Evolutionary conservation across 2,797 vertebrate species (phyloP), one percentile per base, ranked within the genome.

Genomic region (Cryptoprocta ferox): DNA sequence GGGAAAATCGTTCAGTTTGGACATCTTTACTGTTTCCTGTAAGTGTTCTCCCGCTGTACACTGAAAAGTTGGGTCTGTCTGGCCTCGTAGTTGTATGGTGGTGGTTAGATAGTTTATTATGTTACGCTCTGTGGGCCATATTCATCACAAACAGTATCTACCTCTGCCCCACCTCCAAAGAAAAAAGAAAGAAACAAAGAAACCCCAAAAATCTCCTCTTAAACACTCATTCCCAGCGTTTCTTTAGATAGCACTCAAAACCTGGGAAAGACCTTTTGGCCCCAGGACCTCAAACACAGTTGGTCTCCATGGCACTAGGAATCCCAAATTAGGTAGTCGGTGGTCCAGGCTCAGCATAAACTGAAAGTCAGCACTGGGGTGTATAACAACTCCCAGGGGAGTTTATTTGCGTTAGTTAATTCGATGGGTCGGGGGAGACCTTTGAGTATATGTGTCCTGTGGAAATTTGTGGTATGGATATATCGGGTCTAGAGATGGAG

Each of bases 241-340:
- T 73, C 32, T 90, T 88, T 35, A 94, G 70, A 81, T 59, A 79
- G 59, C 18, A 92, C 10, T 73, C 26, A 90, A 92, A 93, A 65
- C 28, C 24, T 63, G 4, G 35, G 26, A 13, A 61, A 86, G 70
- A 37, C 19, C 21, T 79, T 80, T 91, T 66, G 71, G 66, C 16
- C 35, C 1, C 35, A 88, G 19, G 4, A 78, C 16, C 18, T 80
- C 70, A 81, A 89, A 59, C 13, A 71, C 1, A 84, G 26, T 88
- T 81, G 80, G 2, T 76, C 66, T 92, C 16, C 10, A 12, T n/a
- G 42, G 75, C 8, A 76, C n/a, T 70, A 93, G n/a, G 21, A 16
- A 45, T 65, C 45, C 35, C 35, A 42, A 7, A 3, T 56, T 59
- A 79, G 56, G 50, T 19, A 37, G 9, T 50, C 65, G 73, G 21